Conservation (phyloP, 1,140 invertebrate species). For the Drosophila nigrodunni region DNA sequence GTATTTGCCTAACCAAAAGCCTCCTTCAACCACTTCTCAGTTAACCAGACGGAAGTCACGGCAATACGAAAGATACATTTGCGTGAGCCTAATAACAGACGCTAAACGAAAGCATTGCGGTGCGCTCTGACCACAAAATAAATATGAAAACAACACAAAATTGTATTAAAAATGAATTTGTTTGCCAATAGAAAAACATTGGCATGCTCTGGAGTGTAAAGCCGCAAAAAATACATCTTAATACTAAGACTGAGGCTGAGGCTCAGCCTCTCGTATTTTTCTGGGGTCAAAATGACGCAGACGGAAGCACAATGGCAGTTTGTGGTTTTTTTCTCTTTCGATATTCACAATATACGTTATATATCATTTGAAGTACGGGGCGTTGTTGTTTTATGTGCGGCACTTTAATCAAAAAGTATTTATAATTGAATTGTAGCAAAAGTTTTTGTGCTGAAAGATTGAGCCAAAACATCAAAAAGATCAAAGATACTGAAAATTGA, state of each 20-base stretch:
- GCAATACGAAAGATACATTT: conserved; percentile 38
- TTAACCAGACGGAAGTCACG: conserved; percentile 53
- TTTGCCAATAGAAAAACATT: conserved; percentile 40
- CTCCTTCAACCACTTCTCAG: not conserved
- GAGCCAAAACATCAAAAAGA: conserved; percentile 55
- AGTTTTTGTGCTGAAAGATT: conserved; percentile 54
- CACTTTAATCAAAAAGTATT: conserved; percentile 61
- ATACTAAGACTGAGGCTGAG: conserved; percentile 6
- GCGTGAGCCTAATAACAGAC: conserved; percentile 59
- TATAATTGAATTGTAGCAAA: conserved; percentile 73
- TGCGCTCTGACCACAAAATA: conserved; percentile 32
- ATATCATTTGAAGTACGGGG: conserved; percentile 58
- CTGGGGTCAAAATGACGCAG: conserved; percentile 45
- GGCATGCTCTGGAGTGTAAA: conserved; percentile 21
- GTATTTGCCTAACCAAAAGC: conserved; percentile 50
- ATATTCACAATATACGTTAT: conserved; percentile 25
- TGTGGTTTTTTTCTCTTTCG: conserved; percentile 22
- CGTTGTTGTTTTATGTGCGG: conserved; percentile 61
- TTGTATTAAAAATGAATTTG: conserved; percentile 62
- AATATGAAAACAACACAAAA: conserved; percentile 9
- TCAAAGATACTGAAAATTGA: conserved; percentile 57
- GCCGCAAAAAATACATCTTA: conserved; percentile 49
- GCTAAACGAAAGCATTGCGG: conserved; percentile 61
- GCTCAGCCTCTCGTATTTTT: conserved; percentile 14
- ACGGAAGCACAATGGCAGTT: conserved; percentile 46